phyloP scores from a whole-genome alignment of 2,113 vertebrate species.

The Ptyas mucosa region DNA sequence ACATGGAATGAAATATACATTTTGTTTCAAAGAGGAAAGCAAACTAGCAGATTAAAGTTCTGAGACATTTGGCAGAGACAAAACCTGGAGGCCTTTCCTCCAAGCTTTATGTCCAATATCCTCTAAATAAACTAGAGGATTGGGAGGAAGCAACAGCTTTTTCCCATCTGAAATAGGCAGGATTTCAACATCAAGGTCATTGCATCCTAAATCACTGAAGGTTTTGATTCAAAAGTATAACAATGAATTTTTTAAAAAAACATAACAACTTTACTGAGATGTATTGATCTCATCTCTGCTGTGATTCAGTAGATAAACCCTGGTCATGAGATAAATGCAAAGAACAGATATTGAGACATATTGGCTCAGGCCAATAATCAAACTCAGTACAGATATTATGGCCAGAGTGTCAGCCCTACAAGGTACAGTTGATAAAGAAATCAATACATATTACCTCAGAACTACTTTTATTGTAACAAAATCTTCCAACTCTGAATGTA shows the following conservation, averaged over 20 bases:
- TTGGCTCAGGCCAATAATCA: background rate
- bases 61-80: background rate
- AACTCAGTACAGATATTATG: background rate
- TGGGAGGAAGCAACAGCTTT: background rate
- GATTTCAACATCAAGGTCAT: background rate
- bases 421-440: background rate
- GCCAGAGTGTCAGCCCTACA: background rate
- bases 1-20: background rate
- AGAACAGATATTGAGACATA: background rate
- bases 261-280: background rate
- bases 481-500: background rate
- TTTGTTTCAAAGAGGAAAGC: background rate
- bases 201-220: background rate
- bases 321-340: background rate
- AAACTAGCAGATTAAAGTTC: background rate
- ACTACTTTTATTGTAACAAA: background rate
- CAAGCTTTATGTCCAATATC: background rate
- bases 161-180: background rate
- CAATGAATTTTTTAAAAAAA: background rate
- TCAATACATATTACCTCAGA: background rate
- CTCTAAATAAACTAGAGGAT: background rate
- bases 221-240: background rate
- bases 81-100: background rate
- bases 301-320: background rate
- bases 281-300: background rate